A percentile compares a stretch with the other conserved stretches of the same genome.
Conservation (phyloP, 1,140 invertebrate species). For the Orchesella cincta region DNA sequence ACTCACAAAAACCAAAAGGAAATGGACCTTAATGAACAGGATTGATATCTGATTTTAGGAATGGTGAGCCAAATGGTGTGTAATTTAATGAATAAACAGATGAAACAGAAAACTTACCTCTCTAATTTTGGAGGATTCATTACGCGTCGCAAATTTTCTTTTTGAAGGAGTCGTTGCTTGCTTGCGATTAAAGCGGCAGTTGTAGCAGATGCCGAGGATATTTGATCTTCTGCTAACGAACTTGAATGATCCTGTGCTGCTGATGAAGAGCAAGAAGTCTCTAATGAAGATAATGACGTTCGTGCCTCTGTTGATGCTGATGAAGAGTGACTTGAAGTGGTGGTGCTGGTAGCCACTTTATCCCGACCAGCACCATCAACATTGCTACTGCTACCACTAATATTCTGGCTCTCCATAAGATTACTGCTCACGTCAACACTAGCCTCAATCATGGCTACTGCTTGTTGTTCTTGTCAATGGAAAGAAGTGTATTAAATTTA, state of each 20-base stretch:
- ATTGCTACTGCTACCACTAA: neutral
- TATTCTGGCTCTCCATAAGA: too few relatives aligned
- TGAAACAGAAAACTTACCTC: neutral
- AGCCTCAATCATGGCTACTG: too few relatives aligned
- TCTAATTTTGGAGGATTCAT: constrained; percentile 20
- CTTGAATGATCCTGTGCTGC: neutral
- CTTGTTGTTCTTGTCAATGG: too few relatives aligned
- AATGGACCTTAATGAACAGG: too few relatives aligned
- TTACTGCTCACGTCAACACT: too few relatives aligned
- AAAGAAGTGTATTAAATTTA: too few relatives aligned
- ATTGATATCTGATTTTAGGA: too few relatives aligned
- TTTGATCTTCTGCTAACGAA: neutral
- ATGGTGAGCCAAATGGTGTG: too few relatives aligned
- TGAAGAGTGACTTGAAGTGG: neutral
- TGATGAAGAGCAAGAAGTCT: neutral
- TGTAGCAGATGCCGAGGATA: neutral
- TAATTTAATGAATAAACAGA: neutral
- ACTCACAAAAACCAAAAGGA: too few relatives aligned
- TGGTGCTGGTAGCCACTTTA: neutral
- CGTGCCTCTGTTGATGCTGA: neutral
- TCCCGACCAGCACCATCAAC: neutral
- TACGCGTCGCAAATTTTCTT: neutral
- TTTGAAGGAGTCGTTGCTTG: neutral
- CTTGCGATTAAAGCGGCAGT: constrained; percentile 8
- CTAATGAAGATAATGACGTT: constrained; percentile 1